Evolutionary conservation across 92 coral and sea anemone genomes (phyloP), one percentile per base, ranked within the genome.

Genomic region (Phenganax subtilis): DNA sequence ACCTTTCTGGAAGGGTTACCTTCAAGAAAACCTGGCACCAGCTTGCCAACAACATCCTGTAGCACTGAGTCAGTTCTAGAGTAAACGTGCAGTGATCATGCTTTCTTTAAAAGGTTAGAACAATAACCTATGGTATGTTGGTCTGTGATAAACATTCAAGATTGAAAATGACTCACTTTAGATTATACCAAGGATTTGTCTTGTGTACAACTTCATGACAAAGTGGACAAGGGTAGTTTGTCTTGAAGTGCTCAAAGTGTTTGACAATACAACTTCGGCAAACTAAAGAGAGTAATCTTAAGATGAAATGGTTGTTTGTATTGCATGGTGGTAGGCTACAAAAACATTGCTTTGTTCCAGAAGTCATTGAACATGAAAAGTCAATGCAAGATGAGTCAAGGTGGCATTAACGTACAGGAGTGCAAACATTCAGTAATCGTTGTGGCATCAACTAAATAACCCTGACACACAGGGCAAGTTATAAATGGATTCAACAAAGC

Each of bases 371-470:
- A 37, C 47, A 37, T 37, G 47, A 37, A 37, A 37, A 1, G 47
- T 37, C 47, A 37, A 5, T 37, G 47, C 3, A 37, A 37, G 5
- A 37, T 37, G 47, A 37, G 47, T 37, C 47, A 37, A 37, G 47
- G 47, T 37, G 47, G 47, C 47, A 37, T 37, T 1, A 37, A 37
- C 98, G 79, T 81, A 93, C 98, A 93, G 27, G 98, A 91, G 82
- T 93, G 97, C 25, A 93, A 58, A 73, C 97, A 93, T 84, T 93
- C 96, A 20, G 97, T 93, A 60, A 93, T 93, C 54, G 98, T 93
- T 27, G 96, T 96, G 20, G 98, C 94, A 82, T 91, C 88, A 57
- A 93, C 83, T 9, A 93, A 80, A 86, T 93, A 93, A 0, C 98
- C 97, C 75, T 93, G 92, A 85, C 98, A 93, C 68, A 93, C 80